A percentile compares a stretch with the other conserved stretches of the same genome.
These are phyloP conservation scores for Barnardius zonarius DNA, from an alignment of 2,113 vertebrate genomes.

Conservation along the genomic window DNA sequence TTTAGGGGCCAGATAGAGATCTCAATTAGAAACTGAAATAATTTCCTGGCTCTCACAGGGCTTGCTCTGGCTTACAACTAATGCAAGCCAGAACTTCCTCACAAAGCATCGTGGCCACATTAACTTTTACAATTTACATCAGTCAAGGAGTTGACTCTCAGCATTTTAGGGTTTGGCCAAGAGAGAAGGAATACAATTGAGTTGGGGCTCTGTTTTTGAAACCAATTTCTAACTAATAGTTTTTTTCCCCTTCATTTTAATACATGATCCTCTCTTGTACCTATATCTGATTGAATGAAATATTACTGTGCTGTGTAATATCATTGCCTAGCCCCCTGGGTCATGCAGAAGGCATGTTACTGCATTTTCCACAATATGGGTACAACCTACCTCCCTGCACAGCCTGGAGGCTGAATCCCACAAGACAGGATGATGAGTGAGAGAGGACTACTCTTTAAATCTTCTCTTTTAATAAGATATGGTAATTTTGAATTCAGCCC, in stretches of 20 bases:
- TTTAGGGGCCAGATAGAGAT: neutral
- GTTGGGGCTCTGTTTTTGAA: neutral
- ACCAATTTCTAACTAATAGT: neutral
- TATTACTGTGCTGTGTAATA: neutral
- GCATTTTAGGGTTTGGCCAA: neutral
- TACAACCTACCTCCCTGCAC: neutral
- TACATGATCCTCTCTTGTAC: neutral
- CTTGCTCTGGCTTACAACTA: neutral
- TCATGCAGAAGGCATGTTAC: neutral
- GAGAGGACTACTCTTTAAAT: neutral
- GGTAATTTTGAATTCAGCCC: neutral
- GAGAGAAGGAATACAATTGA: neutral
- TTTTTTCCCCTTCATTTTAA: neutral
- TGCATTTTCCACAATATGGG: neutral
- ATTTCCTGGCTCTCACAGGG: neutral
- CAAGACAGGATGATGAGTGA: neutral
- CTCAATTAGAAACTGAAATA: slow-evolving; percentile 23
- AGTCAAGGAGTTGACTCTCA: neutral
- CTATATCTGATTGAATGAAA: neutral
- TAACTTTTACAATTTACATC: neutral
- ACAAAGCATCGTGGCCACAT: neutral
- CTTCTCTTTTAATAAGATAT: neutral
- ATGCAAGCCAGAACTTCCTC: neutral
- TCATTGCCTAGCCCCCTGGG: neutral
- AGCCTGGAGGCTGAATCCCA: neutral